These are phyloP conservation scores for Epizoanthus illoricatus DNA, from an alignment of 92 coral and sea anemone species.

Conservation along the genomic window DNA sequence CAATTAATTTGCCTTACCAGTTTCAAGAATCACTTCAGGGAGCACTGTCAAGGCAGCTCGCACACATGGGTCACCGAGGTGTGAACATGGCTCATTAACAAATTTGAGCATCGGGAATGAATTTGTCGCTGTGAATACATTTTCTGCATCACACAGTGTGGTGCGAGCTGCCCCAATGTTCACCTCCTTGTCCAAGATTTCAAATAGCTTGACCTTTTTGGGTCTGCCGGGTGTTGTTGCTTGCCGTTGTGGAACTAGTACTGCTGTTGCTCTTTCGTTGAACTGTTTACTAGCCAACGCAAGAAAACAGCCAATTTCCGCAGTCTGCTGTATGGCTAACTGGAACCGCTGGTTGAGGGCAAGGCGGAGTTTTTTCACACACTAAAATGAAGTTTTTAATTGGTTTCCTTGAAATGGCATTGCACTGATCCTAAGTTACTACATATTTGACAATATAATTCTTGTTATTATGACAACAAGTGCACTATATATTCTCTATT, in stretches of 20 bases:
- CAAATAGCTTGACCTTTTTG: neutral
- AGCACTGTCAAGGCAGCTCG: slow-evolving; percentile 24
- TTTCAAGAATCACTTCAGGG: slow-evolving; percentile 33
- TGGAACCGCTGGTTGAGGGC: slow-evolving; percentile 26
- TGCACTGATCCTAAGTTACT: neutral
- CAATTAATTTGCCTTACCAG: slow-evolving; percentile 20
- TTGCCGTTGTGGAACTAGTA: neutral
- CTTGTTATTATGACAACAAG: too few relatives aligned
- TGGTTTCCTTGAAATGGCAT: neutral
- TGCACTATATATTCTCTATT: too few relatives aligned
- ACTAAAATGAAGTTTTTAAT: neutral
- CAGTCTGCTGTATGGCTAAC: slow-evolving; percentile 22
- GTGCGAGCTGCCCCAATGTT: slow-evolving; percentile 28
- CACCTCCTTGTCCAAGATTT: slow-evolving; percentile 24
- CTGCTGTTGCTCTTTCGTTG: neutral
- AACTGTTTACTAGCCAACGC: slow-evolving; percentile 10
- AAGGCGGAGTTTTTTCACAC: slow-evolving; percentile 28
- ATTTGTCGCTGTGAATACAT: slow-evolving; percentile 17
- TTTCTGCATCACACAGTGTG: slow-evolving; percentile 22
- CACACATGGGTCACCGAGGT: slow-evolving; percentile 8
- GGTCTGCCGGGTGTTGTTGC: slow-evolving; percentile 18
- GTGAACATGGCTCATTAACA: slow-evolving; percentile 33
- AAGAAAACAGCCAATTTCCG: slow-evolving; percentile 27
- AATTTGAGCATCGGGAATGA: slow-evolving; percentile 16
- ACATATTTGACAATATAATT: too few relatives aligned